Conservation (phyloP, 1,140 invertebrate species). For the Pachyrhynchus sulphureomaculatus region DNA sequence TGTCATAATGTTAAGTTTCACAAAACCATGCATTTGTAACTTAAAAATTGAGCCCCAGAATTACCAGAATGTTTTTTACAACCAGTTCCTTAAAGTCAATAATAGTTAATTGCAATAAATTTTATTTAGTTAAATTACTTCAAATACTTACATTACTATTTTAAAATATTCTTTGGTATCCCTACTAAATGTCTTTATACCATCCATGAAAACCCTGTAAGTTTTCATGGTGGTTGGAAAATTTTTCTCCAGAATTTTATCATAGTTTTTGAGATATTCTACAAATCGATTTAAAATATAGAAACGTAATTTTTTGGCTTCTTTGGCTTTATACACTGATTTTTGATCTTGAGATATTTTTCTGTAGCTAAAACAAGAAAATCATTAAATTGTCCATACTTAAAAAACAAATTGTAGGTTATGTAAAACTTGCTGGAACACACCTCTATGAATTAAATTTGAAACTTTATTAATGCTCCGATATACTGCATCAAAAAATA, state of each 20-base stretch:
- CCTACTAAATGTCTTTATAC: constrained; percentile 72
- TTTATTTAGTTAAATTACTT: background rate
- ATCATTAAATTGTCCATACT: background rate
- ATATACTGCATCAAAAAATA: no score
- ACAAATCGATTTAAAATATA: constrained; percentile 58
- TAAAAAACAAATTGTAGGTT: background rate
- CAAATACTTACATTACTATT: constrained; percentile 49
- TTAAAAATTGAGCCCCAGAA: no score
- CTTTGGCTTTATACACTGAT: constrained; percentile 42
- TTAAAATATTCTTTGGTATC: constrained; percentile 74
- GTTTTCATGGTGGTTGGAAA: constrained; percentile 77
- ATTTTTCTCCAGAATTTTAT: constrained; percentile 63
- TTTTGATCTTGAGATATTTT: constrained; percentile 24
- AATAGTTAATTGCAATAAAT: no score
- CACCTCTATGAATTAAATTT: background rate
- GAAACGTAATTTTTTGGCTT: constrained; percentile 45
- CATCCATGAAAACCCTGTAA: constrained; percentile 75
- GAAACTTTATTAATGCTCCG: no score
- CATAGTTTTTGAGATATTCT: constrained; percentile 66
- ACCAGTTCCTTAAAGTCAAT: no score
- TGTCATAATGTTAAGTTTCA: no score
- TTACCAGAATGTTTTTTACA: no score
- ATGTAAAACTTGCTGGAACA: background rate
- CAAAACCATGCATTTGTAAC: no score
- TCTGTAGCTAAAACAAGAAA: constrained; percentile 6